Evolutionary conservation across 2,113 vertebrate species (phyloP).

Genomic region (Gavia stellata): DNA sequence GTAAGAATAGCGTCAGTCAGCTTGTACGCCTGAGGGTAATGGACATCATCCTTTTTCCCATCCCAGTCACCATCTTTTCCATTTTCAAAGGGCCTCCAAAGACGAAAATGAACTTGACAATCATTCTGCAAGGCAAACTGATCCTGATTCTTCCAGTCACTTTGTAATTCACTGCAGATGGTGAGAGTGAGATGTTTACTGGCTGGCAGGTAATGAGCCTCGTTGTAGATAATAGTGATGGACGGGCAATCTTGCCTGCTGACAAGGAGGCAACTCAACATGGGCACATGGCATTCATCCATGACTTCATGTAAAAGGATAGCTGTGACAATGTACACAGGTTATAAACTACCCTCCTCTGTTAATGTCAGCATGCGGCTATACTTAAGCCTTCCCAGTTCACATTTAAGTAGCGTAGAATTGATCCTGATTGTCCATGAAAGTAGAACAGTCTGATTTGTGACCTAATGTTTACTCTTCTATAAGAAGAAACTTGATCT

Average conservation of each 20-base stretch:
- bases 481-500: slow-evolving; percentile 68
- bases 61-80: slow-evolving; percentile 39
- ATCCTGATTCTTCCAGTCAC: slow-evolving; percentile 73
- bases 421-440: slow-evolving; percentile 54
- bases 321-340: slow-evolving; percentile 41
- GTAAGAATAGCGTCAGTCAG: slow-evolving; percentile 32
- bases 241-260: slow-evolving; percentile 65
- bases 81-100: slow-evolving; percentile 61
- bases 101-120: slow-evolving; percentile 77
- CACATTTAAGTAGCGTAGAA: slow-evolving; percentile 38
- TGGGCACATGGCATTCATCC: slow-evolving; percentile 61
- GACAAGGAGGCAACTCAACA: slow-evolving; percentile 60
- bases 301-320: slow-evolving; percentile 43
- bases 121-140: slow-evolving; percentile 65
- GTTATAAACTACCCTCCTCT: slow-evolving; percentile 25
- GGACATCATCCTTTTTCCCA: slow-evolving; percentile 46
- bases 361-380: slow-evolving; percentile 4
- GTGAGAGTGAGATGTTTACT: slow-evolving; percentile 73
- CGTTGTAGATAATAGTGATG: slow-evolving; percentile 71
- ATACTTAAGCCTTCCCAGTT: slow-evolving; percentile 45
- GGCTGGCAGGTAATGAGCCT: slow-evolving; percentile 74
- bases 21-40: slow-evolving; percentile 12
- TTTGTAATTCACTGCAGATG: slow-evolving; percentile 78
- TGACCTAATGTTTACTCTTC: slow-evolving; percentile 68
- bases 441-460: slow-evolving; percentile 50